Evolutionary conservation across 1,140 invertebrate species (phyloP).

Genomic region (Drosophila asahinai): DNA sequence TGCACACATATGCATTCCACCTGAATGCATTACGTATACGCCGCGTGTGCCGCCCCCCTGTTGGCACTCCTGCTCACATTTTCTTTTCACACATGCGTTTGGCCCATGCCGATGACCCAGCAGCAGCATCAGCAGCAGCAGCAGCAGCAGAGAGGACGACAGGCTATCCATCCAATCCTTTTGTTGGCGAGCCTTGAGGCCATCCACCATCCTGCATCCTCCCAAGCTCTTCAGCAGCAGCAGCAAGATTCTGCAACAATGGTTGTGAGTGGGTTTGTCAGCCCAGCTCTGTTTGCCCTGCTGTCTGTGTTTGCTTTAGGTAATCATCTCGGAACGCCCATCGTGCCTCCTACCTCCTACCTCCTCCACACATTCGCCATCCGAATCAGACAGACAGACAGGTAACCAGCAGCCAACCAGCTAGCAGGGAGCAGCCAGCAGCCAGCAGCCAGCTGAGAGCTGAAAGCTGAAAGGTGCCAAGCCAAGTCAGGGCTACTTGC

Average conservation of each 20-base stretch:
- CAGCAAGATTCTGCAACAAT: constrained; percentile 72
- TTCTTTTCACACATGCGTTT: constrained; percentile 74
- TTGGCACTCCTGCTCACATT: constrained; percentile 27
- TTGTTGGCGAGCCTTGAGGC: constrained; percentile 76
- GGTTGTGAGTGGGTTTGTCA: constrained; percentile 41
- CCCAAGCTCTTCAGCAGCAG: constrained; percentile 29
- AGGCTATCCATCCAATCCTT: constrained; percentile 48
- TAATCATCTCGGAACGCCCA: constrained; percentile 72
- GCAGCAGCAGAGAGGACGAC: constrained; percentile 27
- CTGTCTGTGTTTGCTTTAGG: constrained; percentile 81
- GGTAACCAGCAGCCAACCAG: constrained; percentile 9
- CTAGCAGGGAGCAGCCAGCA: background rate
- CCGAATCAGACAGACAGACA: constrained; percentile 35
- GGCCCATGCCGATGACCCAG: constrained; percentile 41
- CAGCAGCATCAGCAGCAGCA: background rate
- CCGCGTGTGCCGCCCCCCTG: constrained; percentile 31
- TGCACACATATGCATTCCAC: constrained; percentile 60
- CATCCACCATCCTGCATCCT: constrained; percentile 32
- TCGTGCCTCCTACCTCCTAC: background rate
- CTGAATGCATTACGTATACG: constrained; percentile 76
- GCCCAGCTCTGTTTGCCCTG: constrained; percentile 61
- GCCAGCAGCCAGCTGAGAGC: background rate
- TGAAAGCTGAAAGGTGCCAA: constrained; percentile 35
- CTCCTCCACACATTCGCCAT: background rate
- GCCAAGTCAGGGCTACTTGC: constrained; percentile 32